Base-by-base conservation (phyloP, 2,888 invertebrate genomes). In the Plagiodera versicolora region DNA sequence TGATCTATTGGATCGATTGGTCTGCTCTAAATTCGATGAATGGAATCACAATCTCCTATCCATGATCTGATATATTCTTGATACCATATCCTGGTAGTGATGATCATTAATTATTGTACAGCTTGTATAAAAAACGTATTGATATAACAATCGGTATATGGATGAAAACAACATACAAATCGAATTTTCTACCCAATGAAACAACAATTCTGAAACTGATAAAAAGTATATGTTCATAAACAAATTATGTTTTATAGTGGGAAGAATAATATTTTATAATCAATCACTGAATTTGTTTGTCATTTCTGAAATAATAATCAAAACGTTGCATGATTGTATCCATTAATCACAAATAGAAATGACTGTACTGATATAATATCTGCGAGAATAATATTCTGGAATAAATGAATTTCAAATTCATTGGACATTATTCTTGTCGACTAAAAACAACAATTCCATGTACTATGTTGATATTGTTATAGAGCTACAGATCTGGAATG, bases 1-100 rank as follows among this genome's bases (percentile, higher is more conserved):
- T 59, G 48, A 30, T 54, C 11, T 14, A 51, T 14, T 32, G 16
- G 19, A 20, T 51, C 18, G 35, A 51, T 35, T 51, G 19, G 16
- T 18, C 39, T 51, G 55, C 60, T 49, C 14, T 4, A 39, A 3
- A 14, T 14, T 14, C 14, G n/a, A n/a, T 14, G 39, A 39, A 39
- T 39, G 11, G n/a, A 39, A 39, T 4, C 4, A n/a, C 39, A n/a
- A 14, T 39, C 4, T 39, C 39, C 11, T 8, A 39, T 39, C 3
- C 14, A 39, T 39, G 14, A 39, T 39, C 39, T 39, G 14, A 39
- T 14, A n/a, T 39, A 14, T 39, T 39, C 39, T n/a, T 17, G 16
- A 16, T 30, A 50, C 18, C 14, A 50, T 24, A 6, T 24, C n/a
- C n/a, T n/a, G n/a, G n/a, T n/a, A n/a, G n/a, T n/a, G n/a, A n/a